Evolutionary conservation across 2,888 invertebrate genomes (phyloP), one percentile per base, ranked within the genome.

Genomic region (Diploptera punctata): DNA sequence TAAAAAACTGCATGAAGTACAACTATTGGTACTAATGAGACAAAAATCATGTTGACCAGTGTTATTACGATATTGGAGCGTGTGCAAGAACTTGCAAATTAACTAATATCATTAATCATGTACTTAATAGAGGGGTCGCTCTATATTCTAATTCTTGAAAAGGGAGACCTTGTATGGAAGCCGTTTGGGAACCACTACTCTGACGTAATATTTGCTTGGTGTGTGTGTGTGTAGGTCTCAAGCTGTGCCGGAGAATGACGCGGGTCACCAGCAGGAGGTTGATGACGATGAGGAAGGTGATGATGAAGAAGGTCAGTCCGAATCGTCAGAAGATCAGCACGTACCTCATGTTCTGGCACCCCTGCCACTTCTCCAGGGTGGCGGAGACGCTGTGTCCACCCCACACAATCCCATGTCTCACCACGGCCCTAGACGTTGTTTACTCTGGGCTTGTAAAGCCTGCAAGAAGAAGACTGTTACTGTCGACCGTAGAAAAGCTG

Each of bases 361-460:
- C 21, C 62, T 70, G 7, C 67, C 57, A 7, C 26, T 57, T 4
- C 26, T 29, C 1, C 29, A 24, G 1, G 26, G 16, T 5, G 31
- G 61, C 16, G 72, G 13, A 2, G 47, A 67, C 33, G 65, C 3
- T 19, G 49, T 47, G 29, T 21, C 29, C 29, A 7, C 18, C 7
- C 54, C 38, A 13, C 47, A 33, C n/a, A 52, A 33, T 9, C 24
- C 24, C 1, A n/a, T 31, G 5, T 13, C 62, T 1, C 47, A 65
- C 47, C 65, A 44, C 19, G 57, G 60, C 10, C 89, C 89, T 65
- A 86, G 94, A 75, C 89, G 94, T 74, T 98, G 98, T 80, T 86
- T 98, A 49, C 89, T 97, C 13, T 98, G 98, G 98, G 98, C 98
- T 1, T 98, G 98, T 83, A 98, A 98, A 81, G 97, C 97, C 0